These are phyloP conservation scores for Stichopus horrens DNA, from an alignment of 53 echinoderm and acorn worm species.

Conservation along the genomic window DNA sequence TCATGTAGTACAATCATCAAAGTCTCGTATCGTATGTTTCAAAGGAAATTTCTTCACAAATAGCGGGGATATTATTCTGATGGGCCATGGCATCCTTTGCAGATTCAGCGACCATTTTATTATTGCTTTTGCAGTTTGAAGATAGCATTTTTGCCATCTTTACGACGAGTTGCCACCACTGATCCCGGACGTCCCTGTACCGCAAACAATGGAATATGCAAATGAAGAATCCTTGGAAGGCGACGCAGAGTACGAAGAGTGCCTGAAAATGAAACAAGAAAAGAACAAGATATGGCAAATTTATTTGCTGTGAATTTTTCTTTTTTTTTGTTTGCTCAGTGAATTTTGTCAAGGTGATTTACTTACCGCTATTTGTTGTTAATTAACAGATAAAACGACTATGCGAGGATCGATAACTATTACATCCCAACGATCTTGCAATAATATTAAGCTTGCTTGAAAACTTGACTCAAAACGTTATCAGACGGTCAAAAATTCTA, in stretches of 20 bases:
- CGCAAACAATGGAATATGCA: conserved; percentile 85
- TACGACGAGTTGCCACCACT: conserved; percentile 60
- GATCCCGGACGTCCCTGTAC: conserved; percentile 68
- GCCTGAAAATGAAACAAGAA: conserved; percentile 49
- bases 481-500: no score
- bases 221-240: conserved; percentile 94
- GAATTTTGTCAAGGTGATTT: not conserved
- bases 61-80: not conserved
- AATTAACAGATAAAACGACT: not conserved
- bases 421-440: no score
- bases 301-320: no score
- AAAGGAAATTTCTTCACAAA: not conserved
- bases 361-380: not conserved
- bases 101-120: not conserved
- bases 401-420: not conserved
- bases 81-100: not conserved
- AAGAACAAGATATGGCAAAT: not conserved
- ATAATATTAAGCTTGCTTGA: no score
- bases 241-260: conserved; percentile 76
- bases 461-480: no score
- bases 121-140: not conserved
- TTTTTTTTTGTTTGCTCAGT: no score
- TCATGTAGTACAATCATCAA: not conserved
- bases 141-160: not conserved
- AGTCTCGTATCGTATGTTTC: conserved; percentile 20